These are phyloP conservation scores for Drosophila navojoa DNA, from an alignment of 1,140 invertebrate genomes.

Conservation along the genomic window DNA sequence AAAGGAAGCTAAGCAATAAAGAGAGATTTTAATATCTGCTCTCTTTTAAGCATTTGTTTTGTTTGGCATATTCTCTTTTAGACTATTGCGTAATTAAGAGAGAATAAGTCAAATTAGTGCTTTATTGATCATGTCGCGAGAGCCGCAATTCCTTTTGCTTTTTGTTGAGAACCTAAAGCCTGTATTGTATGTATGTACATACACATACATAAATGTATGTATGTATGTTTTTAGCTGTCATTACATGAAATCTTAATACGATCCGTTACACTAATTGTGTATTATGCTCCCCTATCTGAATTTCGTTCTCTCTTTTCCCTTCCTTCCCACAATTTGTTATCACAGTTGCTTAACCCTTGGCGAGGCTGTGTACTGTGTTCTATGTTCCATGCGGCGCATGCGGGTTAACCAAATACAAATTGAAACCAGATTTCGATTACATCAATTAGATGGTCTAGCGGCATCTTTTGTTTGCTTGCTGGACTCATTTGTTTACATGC, in stretches of 20 bases:
- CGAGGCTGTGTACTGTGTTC: background rate
- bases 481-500: constrained; percentile 40
- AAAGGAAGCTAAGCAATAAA: no score
- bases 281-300: no score
- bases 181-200: background rate
- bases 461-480: constrained; percentile 55
- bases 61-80: no score
- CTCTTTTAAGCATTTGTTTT: no score
- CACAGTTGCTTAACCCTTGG: constrained; percentile 30
- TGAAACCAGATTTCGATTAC: constrained; percentile 55
- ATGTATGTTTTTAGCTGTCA: constrained; percentile 5
- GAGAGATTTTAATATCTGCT: no score
- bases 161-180: background rate
- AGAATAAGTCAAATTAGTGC: no score
- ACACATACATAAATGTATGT: background rate
- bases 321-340: constrained; percentile 24
- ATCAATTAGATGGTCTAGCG: constrained; percentile 56
- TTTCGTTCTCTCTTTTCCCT: background rate
- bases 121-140: background rate
- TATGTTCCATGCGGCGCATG: constrained; percentile 29
- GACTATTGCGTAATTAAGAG: no score
- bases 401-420: constrained; percentile 61
- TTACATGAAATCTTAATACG: constrained; percentile 5
- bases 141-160: background rate
- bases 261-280: constrained; percentile 28